Base-by-base conservation (phyloP, 1,140 invertebrate genomes). In the Lutraria rhynchaena region DNA sequence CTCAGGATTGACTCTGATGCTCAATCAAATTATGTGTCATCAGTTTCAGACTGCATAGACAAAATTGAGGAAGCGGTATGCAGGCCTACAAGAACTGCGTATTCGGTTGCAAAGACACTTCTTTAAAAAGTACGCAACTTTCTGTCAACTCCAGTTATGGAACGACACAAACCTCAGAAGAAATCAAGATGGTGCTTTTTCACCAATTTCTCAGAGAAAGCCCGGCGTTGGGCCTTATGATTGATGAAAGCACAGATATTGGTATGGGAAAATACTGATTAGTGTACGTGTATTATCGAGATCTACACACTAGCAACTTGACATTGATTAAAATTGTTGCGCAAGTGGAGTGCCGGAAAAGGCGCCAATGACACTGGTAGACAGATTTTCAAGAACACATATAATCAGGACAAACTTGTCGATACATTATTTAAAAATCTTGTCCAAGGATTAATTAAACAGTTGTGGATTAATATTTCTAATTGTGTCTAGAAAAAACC, bases 11-110 rank as follows among this genome's bases (percentile, higher is more conserved):
- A 55, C 11, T 55, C 53, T 15, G 53, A 55, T 55, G 24, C 24
- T 22, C 53, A 55, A n/a, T 55, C 11, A n/a, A 55, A 55, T 7
- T 7, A 55, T 7, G 24, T 55, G 22, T 24, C 22, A 22, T 22
- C 53, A 55, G 53, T 55, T 55, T 55, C 53, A 55, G 53, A 55
- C 7, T 55, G 53, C 53, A 55, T 55, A 55, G 53, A 55, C n/a
- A 55, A 11, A 55, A 55, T 55, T n/a, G 53, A 55, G 53, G n/a
- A 5, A 55, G 53, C 53, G 11, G 53, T 55, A 55, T 55, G 53
- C 53, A 15, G 53, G 7, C 53, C 24, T n/a, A 55, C 24, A n/a
- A 7, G 53, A 55, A 55, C 53, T 55, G 53, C 53, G n/a, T 55
- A 55, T n/a, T n/a, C 53, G 7, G 53, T 55, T 55, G 53, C 53